Evolutionary conservation across 1,140 invertebrate genomes (phyloP).

Genomic region (Rhizoglyphus robini): DNA sequence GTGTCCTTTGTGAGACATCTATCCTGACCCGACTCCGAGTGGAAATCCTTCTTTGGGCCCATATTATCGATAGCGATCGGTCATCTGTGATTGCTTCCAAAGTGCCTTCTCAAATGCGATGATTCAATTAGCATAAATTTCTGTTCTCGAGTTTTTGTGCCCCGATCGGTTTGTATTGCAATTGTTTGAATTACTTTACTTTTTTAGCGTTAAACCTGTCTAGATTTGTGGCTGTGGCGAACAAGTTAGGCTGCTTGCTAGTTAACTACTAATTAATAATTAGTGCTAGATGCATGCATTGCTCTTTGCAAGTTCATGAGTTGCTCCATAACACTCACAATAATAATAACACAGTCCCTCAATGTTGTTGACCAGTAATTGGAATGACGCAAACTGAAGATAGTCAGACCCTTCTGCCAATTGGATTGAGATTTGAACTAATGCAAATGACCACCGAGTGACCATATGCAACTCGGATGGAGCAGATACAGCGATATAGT

Average conservation of each 20-base stretch:
- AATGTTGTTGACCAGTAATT: too few species aligned
- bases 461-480: too few species aligned
- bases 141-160: background rate
- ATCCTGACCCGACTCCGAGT: too few species aligned
- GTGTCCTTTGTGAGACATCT: conserved; percentile 3
- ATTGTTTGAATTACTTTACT: background rate
- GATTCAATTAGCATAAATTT: background rate
- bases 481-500: background rate
- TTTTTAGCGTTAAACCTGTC: background rate
- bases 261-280: too few species aligned
- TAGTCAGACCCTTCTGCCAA: too few species aligned
- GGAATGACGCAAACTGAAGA: too few species aligned
- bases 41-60: too few species aligned
- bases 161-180: background rate
- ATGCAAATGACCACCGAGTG: too few species aligned
- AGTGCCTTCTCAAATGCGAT: background rate
- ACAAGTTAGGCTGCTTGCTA: background rate
- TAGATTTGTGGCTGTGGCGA: background rate
- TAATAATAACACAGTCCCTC: background rate
- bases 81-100: background rate
- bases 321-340: background rate
- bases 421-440: too few species aligned
- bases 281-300: background rate
- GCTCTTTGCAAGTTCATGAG: background rate
- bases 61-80: too few species aligned